Base-by-base conservation (phyloP, 2,113 vertebrate genomes). In the Saccopteryx bilineata region DNA sequence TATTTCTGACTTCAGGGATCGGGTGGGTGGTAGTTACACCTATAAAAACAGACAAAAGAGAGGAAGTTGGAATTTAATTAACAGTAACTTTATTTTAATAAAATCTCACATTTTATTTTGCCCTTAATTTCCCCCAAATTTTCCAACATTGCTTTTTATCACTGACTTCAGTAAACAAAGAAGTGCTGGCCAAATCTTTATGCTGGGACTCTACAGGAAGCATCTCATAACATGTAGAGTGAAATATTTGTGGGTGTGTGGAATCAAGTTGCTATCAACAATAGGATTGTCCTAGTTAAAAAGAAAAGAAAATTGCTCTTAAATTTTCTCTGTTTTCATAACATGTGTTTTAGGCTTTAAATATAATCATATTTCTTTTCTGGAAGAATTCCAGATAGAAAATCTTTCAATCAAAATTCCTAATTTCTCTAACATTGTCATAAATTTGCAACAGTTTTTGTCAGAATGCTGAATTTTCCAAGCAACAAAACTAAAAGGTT, bases 381-480 rank as follows among this genome's bases (percentile, higher is more conserved):
- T 78, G 50, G 95, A 96, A 92, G 61, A 54, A 94, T 93, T 94
- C 72, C 81, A 72, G 19, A 33, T 63, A 93, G 78, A 95, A 97
- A 68, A 66, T 79, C 23, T 33, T 79, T 90, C n/a, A 60, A 61
- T 92, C 89, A 74, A 81, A 91, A 69, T 74, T 58, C 92, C 14
- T 95, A 90, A 93, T 83, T 96, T 96, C 91, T 79, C 82, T 91
- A 96, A 84, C 46, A 82, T 52, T 80, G 65, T 90, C 52, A 85
- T 76, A 91, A 91, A 18, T 94, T 78, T 94, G 54, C 31, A 76
- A 58, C 39, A 88, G 71, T 90, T 96, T 96, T 96, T 97, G 84
- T 92, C 93, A 95, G 58, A 96, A 87, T 84, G 71, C 39, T 81
- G 52, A 87, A 74, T 96, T 96, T 97, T 90, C 46, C 52, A 83